These are phyloP conservation scores for Pemphredon lugubris DNA, from an alignment of 2,888 invertebrate genomes.

Conservation along the genomic window DNA sequence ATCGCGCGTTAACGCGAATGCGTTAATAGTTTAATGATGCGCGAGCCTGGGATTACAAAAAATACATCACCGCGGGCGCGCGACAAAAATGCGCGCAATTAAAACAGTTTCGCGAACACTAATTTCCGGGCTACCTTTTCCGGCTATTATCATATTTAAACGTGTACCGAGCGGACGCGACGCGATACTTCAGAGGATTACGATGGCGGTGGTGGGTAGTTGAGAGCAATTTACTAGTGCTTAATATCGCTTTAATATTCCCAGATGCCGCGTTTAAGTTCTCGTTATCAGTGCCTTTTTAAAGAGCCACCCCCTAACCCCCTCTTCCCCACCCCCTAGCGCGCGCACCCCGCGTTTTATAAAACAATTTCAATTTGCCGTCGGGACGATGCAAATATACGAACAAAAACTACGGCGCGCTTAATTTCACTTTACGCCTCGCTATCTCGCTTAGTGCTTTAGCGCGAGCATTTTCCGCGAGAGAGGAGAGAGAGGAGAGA, in stretches of 20 bases:
- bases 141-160: constrained; percentile 39
- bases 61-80: constrained; percentile 19
- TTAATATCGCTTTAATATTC: constrained; percentile 12
- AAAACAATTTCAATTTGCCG: constrained; percentile 39
- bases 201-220: neutral
- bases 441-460: constrained; percentile 46
- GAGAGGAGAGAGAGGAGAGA: no score
- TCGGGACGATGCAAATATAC: constrained; percentile 5
- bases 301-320: constrained; percentile 41
- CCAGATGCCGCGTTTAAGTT: constrained; percentile 1
- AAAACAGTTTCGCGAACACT: constrained; percentile 39
- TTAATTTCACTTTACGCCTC: constrained; percentile 47
- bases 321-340: neutral
- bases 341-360: neutral
- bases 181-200: constrained; percentile 20
- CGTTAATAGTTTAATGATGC: constrained; percentile 38
- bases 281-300: constrained; percentile 5
- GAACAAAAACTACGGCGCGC: constrained; percentile 25
- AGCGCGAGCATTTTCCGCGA: constrained; percentile 31
- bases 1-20: neutral
- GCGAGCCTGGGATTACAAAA: constrained; percentile 32
- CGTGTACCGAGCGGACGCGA: constrained; percentile 21
- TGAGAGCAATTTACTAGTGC: constrained; percentile 29
- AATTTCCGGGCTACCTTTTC: constrained; percentile 14
- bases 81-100: constrained; percentile 41